phyloP scores from a whole-genome alignment of 2,113 vertebrate species.

The Sinocyclocheilus maitianheensis region DNA sequence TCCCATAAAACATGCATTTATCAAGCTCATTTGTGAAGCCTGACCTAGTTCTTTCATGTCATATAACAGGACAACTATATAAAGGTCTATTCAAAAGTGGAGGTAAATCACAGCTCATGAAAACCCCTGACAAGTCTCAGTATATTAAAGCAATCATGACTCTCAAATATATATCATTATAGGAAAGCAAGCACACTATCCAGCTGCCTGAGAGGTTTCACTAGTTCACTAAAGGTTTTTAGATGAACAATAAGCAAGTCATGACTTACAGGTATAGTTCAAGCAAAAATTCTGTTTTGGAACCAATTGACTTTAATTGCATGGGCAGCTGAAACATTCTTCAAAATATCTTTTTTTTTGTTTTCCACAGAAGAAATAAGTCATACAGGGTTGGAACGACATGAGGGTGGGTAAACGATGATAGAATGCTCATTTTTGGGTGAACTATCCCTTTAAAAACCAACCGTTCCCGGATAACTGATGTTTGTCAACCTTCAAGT shows the following conservation, averaged over 20 bases:
- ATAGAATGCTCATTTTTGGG: background rate
- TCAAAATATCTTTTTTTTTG: background rate
- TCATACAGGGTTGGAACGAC: background rate
- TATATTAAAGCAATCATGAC: background rate
- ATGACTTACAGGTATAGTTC: background rate
- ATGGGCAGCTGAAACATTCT: background rate
- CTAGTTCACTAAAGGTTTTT: background rate
- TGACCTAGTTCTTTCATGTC: conserved; percentile 20
- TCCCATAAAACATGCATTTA: conserved; percentile 39
- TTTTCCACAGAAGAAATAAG: background rate
- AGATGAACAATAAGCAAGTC: background rate
- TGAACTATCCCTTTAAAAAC: background rate
- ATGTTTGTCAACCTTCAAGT: conserved; percentile 44
- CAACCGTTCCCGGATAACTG: conserved; percentile 22
- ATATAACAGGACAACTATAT: conserved; percentile 23
- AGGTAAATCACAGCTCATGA: conserved; percentile 4
- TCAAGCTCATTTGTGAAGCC: conserved; percentile 41
- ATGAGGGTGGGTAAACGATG: background rate
- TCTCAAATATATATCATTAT: background rate
- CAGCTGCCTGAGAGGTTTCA: background rate
- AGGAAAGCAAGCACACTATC: background rate
- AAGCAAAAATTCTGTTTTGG: background rate
- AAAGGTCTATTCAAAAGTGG: conserved; percentile 2
- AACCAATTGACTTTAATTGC: background rate
- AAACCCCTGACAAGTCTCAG: background rate